Conservation (phyloP, 1,140 invertebrate species). For the Bombus pascuorum region DNA sequence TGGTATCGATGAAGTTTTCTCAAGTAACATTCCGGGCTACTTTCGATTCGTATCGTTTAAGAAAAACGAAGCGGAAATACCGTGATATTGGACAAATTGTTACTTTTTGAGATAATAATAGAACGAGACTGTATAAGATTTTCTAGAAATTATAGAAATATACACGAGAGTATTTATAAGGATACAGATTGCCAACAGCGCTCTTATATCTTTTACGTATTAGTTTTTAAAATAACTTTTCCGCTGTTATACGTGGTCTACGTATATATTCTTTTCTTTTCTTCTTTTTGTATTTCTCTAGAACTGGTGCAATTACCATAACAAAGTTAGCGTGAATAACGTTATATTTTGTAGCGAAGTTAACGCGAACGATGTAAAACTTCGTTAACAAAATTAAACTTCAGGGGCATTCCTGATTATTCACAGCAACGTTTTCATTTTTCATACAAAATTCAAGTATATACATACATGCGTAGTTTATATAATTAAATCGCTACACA, state of each 20-base stretch:
- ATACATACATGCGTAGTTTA: not conserved
- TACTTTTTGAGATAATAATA: not conserved
- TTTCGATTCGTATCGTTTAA: not conserved
- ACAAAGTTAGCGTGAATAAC: not conserved
- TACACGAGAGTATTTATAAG: not conserved
- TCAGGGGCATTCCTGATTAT: not conserved
- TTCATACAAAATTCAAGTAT: not conserved
- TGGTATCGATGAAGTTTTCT: not conserved
- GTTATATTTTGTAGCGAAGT: too few species aligned
- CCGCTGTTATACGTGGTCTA: not conserved
- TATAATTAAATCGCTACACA: not conserved
- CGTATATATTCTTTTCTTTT: slow-evolving; percentile 8
- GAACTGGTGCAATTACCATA: slow-evolving; percentile 44
- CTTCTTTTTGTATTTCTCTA: not conserved
- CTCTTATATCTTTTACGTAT: slow-evolving; percentile 1
- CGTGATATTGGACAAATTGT: not conserved
- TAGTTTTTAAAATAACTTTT: not conserved
- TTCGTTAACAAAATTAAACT: not conserved
- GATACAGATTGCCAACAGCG: not conserved
- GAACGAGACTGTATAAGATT: not conserved
- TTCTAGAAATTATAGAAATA: not conserved
- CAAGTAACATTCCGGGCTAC: not conserved
- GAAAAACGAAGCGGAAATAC: not conserved
- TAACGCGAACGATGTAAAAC: not conserved
- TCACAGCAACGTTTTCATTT: not conserved